Evolutionary conservation across 2,113 vertebrate genomes (phyloP).

Genomic region (Empidonax traillii): DNA sequence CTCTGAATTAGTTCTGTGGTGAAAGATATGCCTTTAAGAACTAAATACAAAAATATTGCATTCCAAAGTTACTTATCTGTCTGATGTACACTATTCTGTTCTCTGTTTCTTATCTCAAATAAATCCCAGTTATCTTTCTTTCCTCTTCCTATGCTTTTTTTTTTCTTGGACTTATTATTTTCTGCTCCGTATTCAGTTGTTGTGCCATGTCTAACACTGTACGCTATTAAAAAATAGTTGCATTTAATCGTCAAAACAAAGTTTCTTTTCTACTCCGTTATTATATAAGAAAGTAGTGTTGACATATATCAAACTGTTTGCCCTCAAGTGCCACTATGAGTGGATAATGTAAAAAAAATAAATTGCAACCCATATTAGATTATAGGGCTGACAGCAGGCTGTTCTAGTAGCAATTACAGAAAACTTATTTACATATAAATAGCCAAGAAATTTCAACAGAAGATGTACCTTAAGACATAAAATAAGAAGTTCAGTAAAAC

Average conservation of each 20-base stretch:
- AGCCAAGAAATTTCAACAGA: slow-evolving; percentile 63
- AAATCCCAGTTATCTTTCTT: neutral
- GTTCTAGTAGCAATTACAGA: slow-evolving; percentile 58
- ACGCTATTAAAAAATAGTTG: slow-evolving; percentile 27
- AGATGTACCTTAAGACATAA: slow-evolving; percentile 54
- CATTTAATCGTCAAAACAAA: slow-evolving; percentile 66
- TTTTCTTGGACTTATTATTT: slow-evolving; percentile 33
- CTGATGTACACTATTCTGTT: neutral
- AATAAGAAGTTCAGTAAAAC: slow-evolving; percentile 58
- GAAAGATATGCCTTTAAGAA: neutral
- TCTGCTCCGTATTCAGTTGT: slow-evolving; percentile 26
- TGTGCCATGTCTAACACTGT: slow-evolving; percentile 3
- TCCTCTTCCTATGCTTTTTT: neutral
- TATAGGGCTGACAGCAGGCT: slow-evolving; percentile 37
- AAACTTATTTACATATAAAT: slow-evolving; percentile 76
- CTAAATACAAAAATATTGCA: neutral
- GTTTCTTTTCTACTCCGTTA: slow-evolving; percentile 43
- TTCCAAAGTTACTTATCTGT: neutral
- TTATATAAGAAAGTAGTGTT: slow-evolving; percentile 44
- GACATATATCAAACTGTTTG: slow-evolving; percentile 63
- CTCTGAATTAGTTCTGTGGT: neutral
- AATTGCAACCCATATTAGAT: slow-evolving; percentile 53
- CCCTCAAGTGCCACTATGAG: slow-evolving; percentile 51
- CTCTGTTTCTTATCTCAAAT: neutral
- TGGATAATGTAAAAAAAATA: slow-evolving; percentile 37